A percentile compares a stretch with the other conserved stretches of the same genome.
phyloP scores from a whole-genome alignment of 2,113 vertebrate species.

The Heterotis niloticus region DNA sequence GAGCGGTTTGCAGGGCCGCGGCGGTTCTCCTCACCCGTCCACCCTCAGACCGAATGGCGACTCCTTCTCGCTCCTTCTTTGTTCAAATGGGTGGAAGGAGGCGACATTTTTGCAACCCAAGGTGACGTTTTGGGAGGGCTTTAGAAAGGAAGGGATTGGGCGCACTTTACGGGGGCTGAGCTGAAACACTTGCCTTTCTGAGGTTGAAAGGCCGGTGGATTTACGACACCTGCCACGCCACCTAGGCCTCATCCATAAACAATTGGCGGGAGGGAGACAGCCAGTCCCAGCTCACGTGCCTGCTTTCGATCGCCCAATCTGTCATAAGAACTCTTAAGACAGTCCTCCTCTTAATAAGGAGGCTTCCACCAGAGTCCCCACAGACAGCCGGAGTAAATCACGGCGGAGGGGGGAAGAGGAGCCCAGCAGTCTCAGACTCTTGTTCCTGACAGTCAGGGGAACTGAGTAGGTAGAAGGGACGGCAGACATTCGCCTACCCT shows the following conservation, averaged over 20 bases:
- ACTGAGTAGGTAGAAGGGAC: background rate
- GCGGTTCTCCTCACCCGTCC: background rate
- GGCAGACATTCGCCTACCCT: too few relatives aligned
- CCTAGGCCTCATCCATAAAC: constrained; percentile 49
- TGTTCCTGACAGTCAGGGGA: background rate
- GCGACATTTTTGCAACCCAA: background rate
- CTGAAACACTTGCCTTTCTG: constrained; percentile 26
- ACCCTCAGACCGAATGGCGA: background rate
- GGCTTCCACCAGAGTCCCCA: constrained; percentile 45
- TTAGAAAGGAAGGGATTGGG: constrained; percentile 6
- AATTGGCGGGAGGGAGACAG: constrained; percentile 34
- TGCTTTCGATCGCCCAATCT: constrained; percentile 42
- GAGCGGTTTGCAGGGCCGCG: background rate
- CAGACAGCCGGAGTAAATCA: constrained; percentile 42
- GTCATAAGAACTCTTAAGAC: constrained; percentile 52
- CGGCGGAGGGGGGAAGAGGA: constrained; percentile 27
- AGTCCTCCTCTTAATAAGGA: constrained; percentile 53
- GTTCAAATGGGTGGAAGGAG: background rate
- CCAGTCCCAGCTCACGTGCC: constrained; percentile 43
- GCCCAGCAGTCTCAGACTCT: background rate
- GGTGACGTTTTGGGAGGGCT: background rate
- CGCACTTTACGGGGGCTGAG: constrained; percentile 5
- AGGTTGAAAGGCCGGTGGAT: constrained; percentile 42
- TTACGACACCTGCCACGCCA: constrained; percentile 46
- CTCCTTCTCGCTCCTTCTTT: background rate